phyloP scores from a whole-genome alignment of 2,888 invertebrate genomes.

The Harpagoxenus sublaevis region DNA sequence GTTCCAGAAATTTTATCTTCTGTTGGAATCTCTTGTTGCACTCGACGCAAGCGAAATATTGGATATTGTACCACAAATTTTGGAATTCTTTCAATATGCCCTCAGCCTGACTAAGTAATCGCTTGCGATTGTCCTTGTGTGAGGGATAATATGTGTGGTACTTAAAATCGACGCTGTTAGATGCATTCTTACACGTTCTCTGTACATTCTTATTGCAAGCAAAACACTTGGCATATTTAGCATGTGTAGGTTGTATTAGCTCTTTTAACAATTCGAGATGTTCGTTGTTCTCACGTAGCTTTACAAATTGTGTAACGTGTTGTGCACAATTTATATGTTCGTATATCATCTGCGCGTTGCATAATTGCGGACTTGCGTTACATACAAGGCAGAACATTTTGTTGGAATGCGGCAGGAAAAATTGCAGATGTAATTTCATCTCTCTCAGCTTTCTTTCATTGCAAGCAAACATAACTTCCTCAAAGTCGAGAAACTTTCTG shows the following conservation, averaged over 20 bases:
- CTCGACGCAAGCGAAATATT: constrained; percentile 69
- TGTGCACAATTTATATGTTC: constrained; percentile 36
- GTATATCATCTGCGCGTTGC: constrained; percentile 29
- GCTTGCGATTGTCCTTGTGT: background rate
- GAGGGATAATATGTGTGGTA: background rate
- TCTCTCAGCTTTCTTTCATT: background rate
- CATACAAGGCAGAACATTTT: constrained; percentile 51
- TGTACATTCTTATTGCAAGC: constrained; percentile 13
- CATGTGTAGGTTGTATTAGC: background rate
- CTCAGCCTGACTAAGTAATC: background rate
- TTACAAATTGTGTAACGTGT: background rate
- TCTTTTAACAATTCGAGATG: background rate
- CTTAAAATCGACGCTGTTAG: background rate
- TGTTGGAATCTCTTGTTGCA: constrained; percentile 58
- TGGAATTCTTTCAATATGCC: constrained; percentile 34
- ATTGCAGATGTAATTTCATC: constrained; percentile 35
- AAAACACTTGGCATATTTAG: constrained; percentile 10
- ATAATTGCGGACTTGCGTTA: background rate
- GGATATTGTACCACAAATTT: constrained; percentile 70
- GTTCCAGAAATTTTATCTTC: constrained; percentile 71
- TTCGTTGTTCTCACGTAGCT: background rate
- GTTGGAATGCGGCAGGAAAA: background rate
- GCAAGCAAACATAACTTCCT: constrained; percentile 24
- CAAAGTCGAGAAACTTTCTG: background rate
- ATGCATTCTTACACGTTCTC: too few relatives aligned